Evolutionary conservation across 2,113 vertebrate genomes (phyloP).

Genomic region (Ochotona curzoniae): DNA sequence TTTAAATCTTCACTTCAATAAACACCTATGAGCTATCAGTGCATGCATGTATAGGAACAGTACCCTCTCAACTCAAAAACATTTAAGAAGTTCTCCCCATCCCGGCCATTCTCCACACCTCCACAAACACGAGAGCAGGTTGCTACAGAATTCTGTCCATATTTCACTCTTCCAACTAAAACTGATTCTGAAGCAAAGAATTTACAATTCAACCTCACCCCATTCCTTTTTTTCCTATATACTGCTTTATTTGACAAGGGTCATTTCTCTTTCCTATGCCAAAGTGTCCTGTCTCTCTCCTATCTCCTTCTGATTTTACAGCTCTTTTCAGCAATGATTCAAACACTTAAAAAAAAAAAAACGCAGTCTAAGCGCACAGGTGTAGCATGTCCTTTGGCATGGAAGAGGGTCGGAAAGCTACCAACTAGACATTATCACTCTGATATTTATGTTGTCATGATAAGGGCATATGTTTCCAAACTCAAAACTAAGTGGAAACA

Average conservation of each 20-base stretch:
- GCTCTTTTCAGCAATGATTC: not conserved
- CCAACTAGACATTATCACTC: not conserved
- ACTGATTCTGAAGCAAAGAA: constrained; percentile 10
- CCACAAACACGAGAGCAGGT: constrained; percentile 17
- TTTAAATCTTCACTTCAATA: constrained; percentile 23
- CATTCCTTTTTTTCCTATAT: not conserved
- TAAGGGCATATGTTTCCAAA: not conserved
- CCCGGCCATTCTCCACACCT: not conserved
- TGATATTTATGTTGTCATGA: not conserved
- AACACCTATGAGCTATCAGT: not conserved
- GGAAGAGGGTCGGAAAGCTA: not conserved
- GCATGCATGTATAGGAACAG: not conserved
- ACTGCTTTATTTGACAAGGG: not conserved
- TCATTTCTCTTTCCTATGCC: not conserved
- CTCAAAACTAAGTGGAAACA: not conserved
- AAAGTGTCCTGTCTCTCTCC: not conserved
- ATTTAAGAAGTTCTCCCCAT: not conserved
- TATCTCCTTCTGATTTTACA: not conserved
- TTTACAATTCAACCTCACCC: not conserved
- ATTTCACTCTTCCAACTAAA: constrained; percentile 32
- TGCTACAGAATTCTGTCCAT: constrained; percentile 6
- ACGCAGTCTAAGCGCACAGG: not conserved
- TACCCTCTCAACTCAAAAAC: constrained; percentile 48
- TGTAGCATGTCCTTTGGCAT: not conserved
- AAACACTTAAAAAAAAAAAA: not conserved